Evolutionary conservation across 2,113 vertebrate genomes (phyloP).

Genomic region (Tupaia chinensis): DNA sequence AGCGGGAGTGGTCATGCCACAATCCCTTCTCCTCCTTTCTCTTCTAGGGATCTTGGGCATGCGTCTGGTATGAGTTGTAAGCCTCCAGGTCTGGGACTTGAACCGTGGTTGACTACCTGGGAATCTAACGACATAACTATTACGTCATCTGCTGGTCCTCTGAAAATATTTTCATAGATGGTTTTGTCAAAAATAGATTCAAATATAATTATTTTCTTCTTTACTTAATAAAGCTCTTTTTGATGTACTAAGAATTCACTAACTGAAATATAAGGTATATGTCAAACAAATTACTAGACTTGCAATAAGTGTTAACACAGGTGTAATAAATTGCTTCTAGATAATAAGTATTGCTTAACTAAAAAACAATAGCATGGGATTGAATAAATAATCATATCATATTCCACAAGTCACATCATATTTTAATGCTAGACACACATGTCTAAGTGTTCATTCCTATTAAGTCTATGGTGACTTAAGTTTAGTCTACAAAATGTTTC

Average conservation of each 20-base stretch:
- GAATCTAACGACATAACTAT: too few relatives aligned
- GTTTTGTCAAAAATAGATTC: not conserved
- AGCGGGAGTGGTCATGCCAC: too few relatives aligned
- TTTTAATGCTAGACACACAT: slow-evolving; percentile 37
- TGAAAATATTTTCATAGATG: not conserved
- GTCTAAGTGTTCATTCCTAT: not conserved
- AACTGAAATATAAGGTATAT: slow-evolving; percentile 52
- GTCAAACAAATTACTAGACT: slow-evolving; percentile 47
- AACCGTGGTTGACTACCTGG: too few relatives aligned
- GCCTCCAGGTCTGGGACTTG: too few relatives aligned
- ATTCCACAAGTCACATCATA: not conserved
- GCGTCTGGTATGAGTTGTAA: too few relatives aligned
- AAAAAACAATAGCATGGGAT: not conserved
- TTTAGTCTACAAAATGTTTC: not conserved
- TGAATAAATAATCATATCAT: not conserved
- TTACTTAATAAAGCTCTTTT: slow-evolving; percentile 2
- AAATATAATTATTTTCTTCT: slow-evolving; percentile 1
- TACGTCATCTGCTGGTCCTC: too few relatives aligned
- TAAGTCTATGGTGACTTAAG: not conserved
- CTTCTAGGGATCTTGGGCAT: too few relatives aligned
- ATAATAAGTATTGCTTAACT: slow-evolving; percentile 2
- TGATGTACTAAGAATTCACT: not conserved
- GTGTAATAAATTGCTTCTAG: slow-evolving; percentile 25
- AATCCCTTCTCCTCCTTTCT: too few relatives aligned
- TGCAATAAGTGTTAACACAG: not conserved